A percentile compares a stretch with the other conserved stretches of the same genome.
phyloP scores from a whole-genome alignment of 2,797 vertebrate species.

The Sebastes hopkinsi region DNA sequence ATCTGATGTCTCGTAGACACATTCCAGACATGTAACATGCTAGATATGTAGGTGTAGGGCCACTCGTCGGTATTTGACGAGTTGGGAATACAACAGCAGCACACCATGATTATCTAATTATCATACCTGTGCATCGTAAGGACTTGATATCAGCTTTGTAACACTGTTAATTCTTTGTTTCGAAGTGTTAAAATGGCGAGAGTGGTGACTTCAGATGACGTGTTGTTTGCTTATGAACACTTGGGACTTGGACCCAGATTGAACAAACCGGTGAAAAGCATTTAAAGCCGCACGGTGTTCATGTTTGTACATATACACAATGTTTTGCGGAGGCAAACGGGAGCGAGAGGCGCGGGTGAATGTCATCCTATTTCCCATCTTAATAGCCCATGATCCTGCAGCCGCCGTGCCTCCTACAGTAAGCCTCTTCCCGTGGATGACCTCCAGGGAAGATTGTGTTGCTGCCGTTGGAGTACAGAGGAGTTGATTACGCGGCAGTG shows the following conservation, averaged over 20 bases:
- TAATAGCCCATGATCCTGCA: constrained; percentile 62
- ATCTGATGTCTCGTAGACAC: too few species aligned
- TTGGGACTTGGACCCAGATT: not conserved
- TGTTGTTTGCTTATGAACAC: not conserved
- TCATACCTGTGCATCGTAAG: too few species aligned
- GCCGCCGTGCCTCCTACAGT: constrained; percentile 33
- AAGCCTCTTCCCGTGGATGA: constrained; percentile 64
- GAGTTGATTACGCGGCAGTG: constrained; percentile 67
- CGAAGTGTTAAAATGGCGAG: not conserved
- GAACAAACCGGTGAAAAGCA: not conserved
- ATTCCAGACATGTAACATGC: too few species aligned
- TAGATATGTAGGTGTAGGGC: too few species aligned
- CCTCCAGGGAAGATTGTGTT: constrained; percentile 72
- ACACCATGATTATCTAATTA: not conserved
- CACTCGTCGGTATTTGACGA: not conserved
- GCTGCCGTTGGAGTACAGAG: constrained; percentile 59
- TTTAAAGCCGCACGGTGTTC: not conserved
- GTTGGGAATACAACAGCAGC: not conserved
- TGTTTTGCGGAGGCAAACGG: not conserved
- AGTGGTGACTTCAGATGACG: not conserved
- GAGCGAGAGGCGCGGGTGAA: constrained; percentile 22
- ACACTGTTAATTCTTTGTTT: not conserved
- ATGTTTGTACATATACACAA: not conserved
- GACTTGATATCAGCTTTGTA: not conserved
- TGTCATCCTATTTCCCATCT: constrained; percentile 62